phyloP scores from a whole-genome alignment of 2,888 invertebrate species.

The Drosophila lutescens region DNA sequence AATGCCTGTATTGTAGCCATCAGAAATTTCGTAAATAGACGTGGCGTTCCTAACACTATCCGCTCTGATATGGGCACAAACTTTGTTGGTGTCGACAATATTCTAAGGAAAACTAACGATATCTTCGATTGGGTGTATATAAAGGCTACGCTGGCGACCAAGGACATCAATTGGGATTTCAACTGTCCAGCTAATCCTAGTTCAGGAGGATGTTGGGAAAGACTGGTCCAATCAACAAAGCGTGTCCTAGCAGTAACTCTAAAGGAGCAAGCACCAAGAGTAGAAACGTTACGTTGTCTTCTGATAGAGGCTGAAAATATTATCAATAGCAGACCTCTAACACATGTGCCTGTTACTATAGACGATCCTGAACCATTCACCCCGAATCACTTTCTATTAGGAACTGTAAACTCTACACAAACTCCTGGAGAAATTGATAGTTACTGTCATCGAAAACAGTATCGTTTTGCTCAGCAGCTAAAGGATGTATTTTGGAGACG shows the following conservation, averaged over 20 bases:
- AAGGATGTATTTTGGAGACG: background rate
- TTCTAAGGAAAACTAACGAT: no score
- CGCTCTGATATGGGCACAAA: no score
- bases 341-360: background rate
- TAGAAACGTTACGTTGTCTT: background rate
- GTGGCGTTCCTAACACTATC: no score
- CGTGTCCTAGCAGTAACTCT: background rate
- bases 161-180: no score
- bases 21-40: no score
- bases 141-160: no score
- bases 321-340: background rate
- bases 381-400: background rate
- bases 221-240: no score
- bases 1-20: no score
- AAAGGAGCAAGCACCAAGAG: background rate
- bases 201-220: no score
- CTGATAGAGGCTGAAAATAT: background rate
- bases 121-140: no score
- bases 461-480: background rate
- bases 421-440: background rate
- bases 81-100: no score
- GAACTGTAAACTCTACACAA: background rate
- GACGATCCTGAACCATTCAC: background rate
- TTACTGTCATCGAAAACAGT: background rate
- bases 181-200: no score